These are phyloP conservation scores for Syrista parreyssii DNA, from an alignment of 2,888 invertebrate genomes.

Conservation along the genomic window DNA sequence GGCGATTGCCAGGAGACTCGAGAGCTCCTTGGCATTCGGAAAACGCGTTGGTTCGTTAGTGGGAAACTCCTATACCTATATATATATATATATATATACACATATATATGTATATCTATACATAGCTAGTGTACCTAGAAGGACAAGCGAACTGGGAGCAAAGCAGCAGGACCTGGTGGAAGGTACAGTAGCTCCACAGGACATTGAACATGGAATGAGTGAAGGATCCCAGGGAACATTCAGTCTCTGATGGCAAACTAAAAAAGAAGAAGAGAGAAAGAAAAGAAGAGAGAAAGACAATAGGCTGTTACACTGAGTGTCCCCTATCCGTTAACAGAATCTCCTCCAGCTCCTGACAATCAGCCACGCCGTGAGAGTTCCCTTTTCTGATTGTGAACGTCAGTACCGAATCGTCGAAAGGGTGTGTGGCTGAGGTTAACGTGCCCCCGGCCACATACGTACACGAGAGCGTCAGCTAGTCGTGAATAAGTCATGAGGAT, in stretches of 20 bases:
- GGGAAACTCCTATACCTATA: background rate
- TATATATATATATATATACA: constrained; percentile 24
- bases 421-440: background rate
- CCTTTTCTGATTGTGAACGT: background rate
- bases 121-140: background rate
- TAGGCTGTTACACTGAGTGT: background rate
- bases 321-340: background rate
- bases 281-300: background rate
- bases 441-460: constrained; percentile 7
- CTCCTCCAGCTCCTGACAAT: background rate
- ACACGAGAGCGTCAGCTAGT: constrained; percentile 29
- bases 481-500: constrained; percentile 62
- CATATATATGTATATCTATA: constrained; percentile 17
- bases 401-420: background rate
- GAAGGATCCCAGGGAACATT: background rate
- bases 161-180: background rate
- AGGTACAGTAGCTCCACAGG: background rate
- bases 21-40: constrained; percentile 52
- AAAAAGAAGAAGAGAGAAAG: background rate
- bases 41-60: constrained; percentile 55
- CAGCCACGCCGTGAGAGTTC: background rate
- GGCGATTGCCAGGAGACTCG: background rate
- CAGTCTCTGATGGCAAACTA: background rate
- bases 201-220: background rate
- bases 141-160: background rate